Percentiles rank a stretch among this genome's conserved stretches.
phyloP scores from a whole-genome alignment of 2,797 vertebrate genomes.

The Parauchenoglanis ngamensis region DNA sequence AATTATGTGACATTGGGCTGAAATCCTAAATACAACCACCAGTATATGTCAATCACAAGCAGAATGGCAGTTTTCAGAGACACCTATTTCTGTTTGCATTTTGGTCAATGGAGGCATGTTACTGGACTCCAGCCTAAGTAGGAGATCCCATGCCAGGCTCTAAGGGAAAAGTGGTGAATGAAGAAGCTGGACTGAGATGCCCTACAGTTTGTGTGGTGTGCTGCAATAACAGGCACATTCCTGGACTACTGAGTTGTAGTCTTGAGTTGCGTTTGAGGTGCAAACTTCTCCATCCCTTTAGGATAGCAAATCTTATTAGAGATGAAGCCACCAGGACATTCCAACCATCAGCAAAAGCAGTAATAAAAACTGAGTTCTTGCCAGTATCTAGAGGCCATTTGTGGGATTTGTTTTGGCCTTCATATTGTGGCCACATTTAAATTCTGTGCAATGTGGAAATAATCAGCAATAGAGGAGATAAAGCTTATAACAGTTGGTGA shows the following conservation, averaged over 20 bases:
- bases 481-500: neutral
- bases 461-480: neutral
- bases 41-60: neutral
- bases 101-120: neutral
- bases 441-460: neutral
- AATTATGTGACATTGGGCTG: neutral
- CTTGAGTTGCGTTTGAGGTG: neutral
- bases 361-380: neutral
- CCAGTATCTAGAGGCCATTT: neutral
- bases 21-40: neutral
- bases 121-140: neutral
- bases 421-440: too few species aligned
- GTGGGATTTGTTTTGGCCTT: neutral
- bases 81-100: neutral
- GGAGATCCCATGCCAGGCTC: neutral
- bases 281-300: neutral
- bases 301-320: conserved; percentile 17
- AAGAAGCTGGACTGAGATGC: neutral
- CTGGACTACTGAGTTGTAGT: neutral
- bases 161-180: neutral
- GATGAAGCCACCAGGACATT: neutral
- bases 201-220: neutral
- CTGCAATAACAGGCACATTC: conserved; percentile 4
- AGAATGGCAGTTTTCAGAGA: neutral
- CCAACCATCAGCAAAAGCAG: neutral